Percentiles rank a stretch among this genome's conserved stretches.
Evolutionary conservation across 2,888 invertebrate genomes (phyloP).

Genomic region (Volucella inanis): DNA sequence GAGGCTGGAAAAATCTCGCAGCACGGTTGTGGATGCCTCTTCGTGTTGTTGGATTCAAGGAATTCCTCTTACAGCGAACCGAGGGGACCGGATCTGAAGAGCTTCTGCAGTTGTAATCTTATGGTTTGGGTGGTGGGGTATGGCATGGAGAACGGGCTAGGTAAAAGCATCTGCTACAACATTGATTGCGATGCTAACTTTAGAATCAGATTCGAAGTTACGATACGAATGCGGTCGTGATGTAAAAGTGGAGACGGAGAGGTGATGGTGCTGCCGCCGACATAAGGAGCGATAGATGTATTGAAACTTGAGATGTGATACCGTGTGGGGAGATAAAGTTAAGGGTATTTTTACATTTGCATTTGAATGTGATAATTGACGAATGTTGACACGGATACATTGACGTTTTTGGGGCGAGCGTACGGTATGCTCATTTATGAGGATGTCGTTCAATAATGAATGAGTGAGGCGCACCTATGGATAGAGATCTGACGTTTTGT

Average conservation of each 20-base stretch:
- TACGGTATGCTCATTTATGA: too few relatives aligned
- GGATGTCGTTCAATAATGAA: too few relatives aligned
- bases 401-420: too few relatives aligned
- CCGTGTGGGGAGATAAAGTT: too few relatives aligned
- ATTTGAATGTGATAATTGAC: too few relatives aligned
- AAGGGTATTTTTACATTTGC: too few relatives aligned
- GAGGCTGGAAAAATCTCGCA: constrained; percentile 32
- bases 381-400: too few relatives aligned
- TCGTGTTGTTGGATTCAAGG: not conserved
- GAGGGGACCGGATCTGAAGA: constrained; percentile 24
- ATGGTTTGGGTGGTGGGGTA: not conserved
- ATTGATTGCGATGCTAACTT: constrained; percentile 47
- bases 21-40: constrained; percentile 34
- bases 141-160: not conserved
- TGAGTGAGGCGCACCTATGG: too few relatives aligned
- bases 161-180: constrained; percentile 33
- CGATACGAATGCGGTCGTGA: constrained; percentile 7
- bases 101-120: constrained; percentile 25
- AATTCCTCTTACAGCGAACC: constrained; percentile 38
- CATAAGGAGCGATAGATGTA: not conserved
- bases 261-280: not conserved
- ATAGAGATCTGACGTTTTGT: too few relatives aligned
- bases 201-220: constrained; percentile 26
- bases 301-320: too few relatives aligned
- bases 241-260: not conserved